phyloP scores from a whole-genome alignment of 1,140 invertebrate species.

The Planococcus citri region DNA sequence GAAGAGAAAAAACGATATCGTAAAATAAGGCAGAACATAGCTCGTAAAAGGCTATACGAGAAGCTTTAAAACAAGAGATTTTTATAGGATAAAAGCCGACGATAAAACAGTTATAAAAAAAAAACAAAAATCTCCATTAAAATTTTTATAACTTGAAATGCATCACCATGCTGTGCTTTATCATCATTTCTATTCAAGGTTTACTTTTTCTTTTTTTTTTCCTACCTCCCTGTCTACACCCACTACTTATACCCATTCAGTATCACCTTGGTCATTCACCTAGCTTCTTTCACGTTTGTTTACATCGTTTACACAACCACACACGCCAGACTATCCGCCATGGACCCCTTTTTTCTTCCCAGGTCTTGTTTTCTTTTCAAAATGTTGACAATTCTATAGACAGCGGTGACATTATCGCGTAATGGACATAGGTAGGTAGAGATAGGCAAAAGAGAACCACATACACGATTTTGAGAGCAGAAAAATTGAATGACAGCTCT shows the following conservation, averaged over 20 bases:
- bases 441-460: too few relatives aligned
- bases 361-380: background rate
- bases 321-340: background rate
- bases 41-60: background rate
- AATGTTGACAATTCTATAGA: background rate
- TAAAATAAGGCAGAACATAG: background rate
- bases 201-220: background rate
- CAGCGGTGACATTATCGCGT: background rate
- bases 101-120: background rate
- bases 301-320: background rate
- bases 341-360: too few relatives aligned
- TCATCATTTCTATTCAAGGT: constrained; percentile 3
- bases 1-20: background rate
- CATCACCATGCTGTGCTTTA: background rate
- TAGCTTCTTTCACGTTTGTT: background rate
- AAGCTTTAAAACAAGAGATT: background rate
- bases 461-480: too few relatives aligned
- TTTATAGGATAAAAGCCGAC: background rate
- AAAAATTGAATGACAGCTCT: background rate
- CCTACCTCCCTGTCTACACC: too few relatives aligned
- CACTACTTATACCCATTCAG: too few relatives aligned
- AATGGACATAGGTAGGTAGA: background rate
- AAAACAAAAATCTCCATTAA: background rate
- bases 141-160: background rate
- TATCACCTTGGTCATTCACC: background rate